Conservation (phyloP, 2,113 vertebrate species). For the Heloderma charlesbogerti region DNA sequence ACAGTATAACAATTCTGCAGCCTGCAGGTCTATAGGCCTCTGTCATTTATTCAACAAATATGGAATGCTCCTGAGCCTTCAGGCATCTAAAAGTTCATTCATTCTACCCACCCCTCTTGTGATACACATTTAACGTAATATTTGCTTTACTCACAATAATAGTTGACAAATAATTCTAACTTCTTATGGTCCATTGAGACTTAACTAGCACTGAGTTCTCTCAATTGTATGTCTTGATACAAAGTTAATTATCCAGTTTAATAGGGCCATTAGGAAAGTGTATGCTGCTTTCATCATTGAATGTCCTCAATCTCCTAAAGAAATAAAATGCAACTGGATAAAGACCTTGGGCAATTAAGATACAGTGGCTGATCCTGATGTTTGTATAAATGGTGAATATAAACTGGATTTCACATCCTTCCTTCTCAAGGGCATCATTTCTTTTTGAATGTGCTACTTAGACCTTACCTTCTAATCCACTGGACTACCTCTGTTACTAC, state of each 20-base stretch:
- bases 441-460: not conserved
- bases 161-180: not conserved
- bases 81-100: not conserved
- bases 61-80: not conserved
- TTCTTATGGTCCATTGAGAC: not conserved
- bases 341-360: conserved; percentile 7
- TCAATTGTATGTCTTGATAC: not conserved
- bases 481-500: not conserved
- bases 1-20: not conserved
- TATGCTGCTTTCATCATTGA: conserved; percentile 20
- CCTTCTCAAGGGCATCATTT: not conserved
- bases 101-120: not conserved
- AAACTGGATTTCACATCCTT: not conserved
- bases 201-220: not conserved
- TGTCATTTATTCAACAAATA: not conserved
- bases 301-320: not conserved
- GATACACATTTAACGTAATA: not conserved
- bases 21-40: not conserved
- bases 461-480: not conserved
- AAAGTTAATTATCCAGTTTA: conserved; percentile 12
- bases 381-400: not conserved
- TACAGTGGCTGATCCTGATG: not conserved
- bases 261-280: not conserved
- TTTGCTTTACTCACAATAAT: not conserved
- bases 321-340: not conserved